These are phyloP conservation scores for Sandelia bainsii DNA, from an alignment of 2,797 vertebrate species.

Conservation along the genomic window DNA sequence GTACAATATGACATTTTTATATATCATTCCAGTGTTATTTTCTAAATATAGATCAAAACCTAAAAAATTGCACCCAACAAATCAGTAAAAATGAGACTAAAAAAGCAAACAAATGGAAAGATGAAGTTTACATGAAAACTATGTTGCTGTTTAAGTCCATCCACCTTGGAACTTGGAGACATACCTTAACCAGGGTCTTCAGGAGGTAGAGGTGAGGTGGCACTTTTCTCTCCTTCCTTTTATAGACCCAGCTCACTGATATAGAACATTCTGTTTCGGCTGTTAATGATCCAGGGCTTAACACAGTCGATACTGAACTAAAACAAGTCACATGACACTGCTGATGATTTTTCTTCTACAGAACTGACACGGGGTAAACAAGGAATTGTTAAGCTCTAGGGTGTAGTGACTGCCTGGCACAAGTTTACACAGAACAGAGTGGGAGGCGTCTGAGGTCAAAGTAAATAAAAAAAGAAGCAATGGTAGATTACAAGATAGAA, in stretches of 20 bases:
- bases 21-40: too few relatives aligned
- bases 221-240: constrained; percentile 29
- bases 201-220: constrained; percentile 33
- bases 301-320: constrained; percentile 3
- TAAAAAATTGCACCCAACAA: background rate
- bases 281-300: constrained; percentile 20
- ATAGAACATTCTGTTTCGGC: background rate
- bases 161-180: background rate
- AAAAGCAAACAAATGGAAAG: background rate
- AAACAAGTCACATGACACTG: constrained; percentile 20
- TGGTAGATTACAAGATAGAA: constrained; percentile 26
- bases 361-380: constrained; percentile 59
- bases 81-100: background rate
- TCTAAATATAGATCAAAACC: too few relatives aligned
- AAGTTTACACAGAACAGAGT: constrained; percentile 42
- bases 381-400: constrained; percentile 29
- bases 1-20: too few relatives aligned
- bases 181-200: constrained; percentile 53
- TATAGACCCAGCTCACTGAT: constrained; percentile 48
- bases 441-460: constrained; percentile 26
- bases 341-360: constrained; percentile 32
- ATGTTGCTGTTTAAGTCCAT: background rate
- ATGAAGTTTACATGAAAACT: background rate
- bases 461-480: constrained; percentile 50
- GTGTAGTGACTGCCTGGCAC: constrained; percentile 38